phyloP scores from a whole-genome alignment of 1,140 invertebrate genomes.

The Hermetia illucens region DNA sequence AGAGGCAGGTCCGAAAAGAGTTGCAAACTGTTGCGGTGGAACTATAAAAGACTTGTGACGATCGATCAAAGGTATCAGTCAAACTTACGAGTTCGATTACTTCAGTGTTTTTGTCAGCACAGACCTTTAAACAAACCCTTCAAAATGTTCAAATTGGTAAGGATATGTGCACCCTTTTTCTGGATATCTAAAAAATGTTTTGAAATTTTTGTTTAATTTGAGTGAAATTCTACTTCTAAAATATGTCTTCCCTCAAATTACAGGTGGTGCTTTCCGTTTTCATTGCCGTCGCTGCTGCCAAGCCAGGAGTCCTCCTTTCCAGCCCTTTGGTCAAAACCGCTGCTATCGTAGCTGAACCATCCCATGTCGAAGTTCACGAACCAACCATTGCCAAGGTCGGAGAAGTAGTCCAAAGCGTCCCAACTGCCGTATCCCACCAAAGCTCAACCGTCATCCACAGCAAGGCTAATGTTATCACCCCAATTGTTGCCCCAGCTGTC shows the following conservation, averaged over 20 bases:
- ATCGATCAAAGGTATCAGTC: no score
- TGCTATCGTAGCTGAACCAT: slow-evolving; percentile 5
- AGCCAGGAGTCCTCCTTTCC: not conserved
- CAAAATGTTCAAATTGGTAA: slow-evolving; percentile 1
- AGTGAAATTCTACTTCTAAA: no score
- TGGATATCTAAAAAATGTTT: not conserved
- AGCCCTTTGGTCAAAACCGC: not conserved
- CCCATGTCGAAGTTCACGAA: slow-evolving; percentile 10
- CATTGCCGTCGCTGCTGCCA: slow-evolving; percentile 25
- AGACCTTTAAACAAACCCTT: not conserved
- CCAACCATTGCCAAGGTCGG: slow-evolving; percentile 8
- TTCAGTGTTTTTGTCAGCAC: no score
- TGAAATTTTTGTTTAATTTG: slow-evolving; percentile 31
- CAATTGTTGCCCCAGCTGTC: slow-evolving; percentile 12
- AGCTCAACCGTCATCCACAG: slow-evolving; percentile 11
- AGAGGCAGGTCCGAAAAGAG: no score
- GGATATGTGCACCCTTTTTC: not conserved
- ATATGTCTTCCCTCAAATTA: no score
- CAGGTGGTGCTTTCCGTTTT: slow-evolving; percentile 42
- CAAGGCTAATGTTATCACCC: slow-evolving; percentile 6
- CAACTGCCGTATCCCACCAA: slow-evolving; percentile 27
- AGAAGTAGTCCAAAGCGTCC: slow-evolving; percentile 12
- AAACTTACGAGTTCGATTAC: no score
- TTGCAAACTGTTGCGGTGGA: no score
- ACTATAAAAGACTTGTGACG: no score